Conservation (phyloP, 23 tunicate species). For the Diplosoma virens region DNA sequence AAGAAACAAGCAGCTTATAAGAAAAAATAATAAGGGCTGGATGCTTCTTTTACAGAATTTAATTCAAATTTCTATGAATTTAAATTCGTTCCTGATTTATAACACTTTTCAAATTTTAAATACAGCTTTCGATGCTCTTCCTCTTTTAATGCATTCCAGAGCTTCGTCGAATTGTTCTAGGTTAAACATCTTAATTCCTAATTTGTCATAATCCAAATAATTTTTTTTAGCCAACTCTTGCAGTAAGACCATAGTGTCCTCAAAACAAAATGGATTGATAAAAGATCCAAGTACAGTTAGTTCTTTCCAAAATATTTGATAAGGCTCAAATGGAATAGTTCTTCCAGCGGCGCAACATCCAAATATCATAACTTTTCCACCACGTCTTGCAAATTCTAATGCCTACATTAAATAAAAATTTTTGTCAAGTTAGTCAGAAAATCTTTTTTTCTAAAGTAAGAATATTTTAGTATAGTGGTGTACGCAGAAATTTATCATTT, state of each 20-base stretch:
- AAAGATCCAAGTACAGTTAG: conserved; percentile 66
- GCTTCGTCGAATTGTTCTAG: conserved; percentile 60
- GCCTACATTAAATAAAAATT: too few relatives aligned
- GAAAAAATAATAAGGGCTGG: too few relatives aligned
- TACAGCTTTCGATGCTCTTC: conserved; percentile 78
- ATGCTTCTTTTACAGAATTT: too few relatives aligned
- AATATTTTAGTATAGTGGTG: too few relatives aligned
- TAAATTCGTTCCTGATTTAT: too few relatives aligned
- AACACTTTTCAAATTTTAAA: conserved; percentile 49
- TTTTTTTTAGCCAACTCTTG: conserved; percentile 22
- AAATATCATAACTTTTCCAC: conserved; percentile 59
- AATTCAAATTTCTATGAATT: too few relatives aligned
- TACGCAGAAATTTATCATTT: too few relatives aligned
- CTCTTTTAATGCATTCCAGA: conserved; percentile 43
- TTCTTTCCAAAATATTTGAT: conserved; percentile 83
- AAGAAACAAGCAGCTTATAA: too few relatives aligned
- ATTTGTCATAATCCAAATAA: conserved; percentile 43
- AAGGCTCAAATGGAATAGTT: conserved; percentile 79
- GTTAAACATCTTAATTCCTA: conserved; percentile 56
- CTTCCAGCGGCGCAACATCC: conserved; percentile 95
- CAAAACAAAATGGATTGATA: conserved; percentile 81
- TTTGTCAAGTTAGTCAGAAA: too few relatives aligned
- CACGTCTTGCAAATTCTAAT: conserved; percentile 66
- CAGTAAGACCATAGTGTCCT: conserved; percentile 56
- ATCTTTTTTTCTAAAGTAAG: too few relatives aligned